Percentiles rank a stretch among this genome's conserved stretches.
These are phyloP conservation scores for Amphilophus citrinellus DNA, from an alignment of 2,113 vertebrate species.

Conservation along the genomic window DNA sequence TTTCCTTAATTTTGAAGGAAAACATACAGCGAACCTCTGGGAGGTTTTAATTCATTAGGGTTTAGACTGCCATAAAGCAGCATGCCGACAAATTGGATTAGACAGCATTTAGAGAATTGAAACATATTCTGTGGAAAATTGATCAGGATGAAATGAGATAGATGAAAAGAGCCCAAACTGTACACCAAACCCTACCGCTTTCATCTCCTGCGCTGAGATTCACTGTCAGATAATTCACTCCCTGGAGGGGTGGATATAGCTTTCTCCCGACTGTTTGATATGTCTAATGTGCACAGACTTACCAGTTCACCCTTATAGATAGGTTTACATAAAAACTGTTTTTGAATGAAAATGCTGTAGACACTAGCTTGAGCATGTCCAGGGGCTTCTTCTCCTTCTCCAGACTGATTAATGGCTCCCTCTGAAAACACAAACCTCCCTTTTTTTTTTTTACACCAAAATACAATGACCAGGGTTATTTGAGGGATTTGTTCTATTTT, in stretches of 20 bases:
- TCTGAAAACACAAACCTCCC: constrained; percentile 21
- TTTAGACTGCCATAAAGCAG: constrained; percentile 16
- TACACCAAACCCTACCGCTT: background rate
- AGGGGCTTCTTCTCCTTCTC: constrained; percentile 16
- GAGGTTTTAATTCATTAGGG: constrained; percentile 19
- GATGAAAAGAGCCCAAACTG: constrained; percentile 15
- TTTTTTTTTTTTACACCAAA: constrained; percentile 21
- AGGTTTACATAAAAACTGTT: constrained; percentile 34
- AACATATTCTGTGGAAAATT: constrained; percentile 50
- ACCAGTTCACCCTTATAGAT: background rate
- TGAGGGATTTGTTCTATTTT: constrained; percentile 47
- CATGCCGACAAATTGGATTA: constrained; percentile 64
- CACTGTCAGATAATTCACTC: constrained; percentile 19
- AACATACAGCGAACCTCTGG: background rate
- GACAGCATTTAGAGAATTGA: constrained; percentile 54
- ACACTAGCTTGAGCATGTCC: background rate
- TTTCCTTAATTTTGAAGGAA: background rate
- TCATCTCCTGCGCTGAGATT: constrained; percentile 24
- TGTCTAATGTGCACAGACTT: constrained; percentile 17
- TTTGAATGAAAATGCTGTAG: constrained; percentile 22
- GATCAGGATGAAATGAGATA: constrained; percentile 46
- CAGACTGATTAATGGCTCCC: constrained; percentile 43
- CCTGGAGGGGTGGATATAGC: constrained; percentile 31
- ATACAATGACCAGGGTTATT: constrained; percentile 50
- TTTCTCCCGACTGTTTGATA: constrained; percentile 8